A percentile compares a stretch with the other conserved stretches of the same genome.
These are phyloP conservation scores for Acridotheres tristis DNA, from an alignment of 2,797 vertebrate genomes.

Conservation along the genomic window DNA sequence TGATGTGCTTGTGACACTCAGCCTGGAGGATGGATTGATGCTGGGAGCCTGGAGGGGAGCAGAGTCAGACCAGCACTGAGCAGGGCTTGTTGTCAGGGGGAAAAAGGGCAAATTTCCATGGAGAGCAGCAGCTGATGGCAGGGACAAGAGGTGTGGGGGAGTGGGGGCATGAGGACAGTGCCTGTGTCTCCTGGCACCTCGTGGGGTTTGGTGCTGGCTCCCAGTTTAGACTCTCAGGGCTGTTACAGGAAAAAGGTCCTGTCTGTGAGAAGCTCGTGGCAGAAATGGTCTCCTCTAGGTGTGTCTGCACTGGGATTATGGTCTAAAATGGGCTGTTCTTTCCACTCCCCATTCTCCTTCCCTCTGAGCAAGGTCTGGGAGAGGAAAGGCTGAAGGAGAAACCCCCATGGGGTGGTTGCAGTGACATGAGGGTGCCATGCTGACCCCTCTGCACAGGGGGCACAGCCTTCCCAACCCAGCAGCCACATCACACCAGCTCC, in stretches of 20 bases:
- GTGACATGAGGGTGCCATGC: fast-evolving
- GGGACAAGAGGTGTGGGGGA: not conserved
- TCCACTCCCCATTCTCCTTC: fast-evolving
- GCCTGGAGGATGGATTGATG: conserved; percentile 23
- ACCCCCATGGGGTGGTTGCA: not conserved
- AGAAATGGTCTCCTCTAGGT: not conserved
- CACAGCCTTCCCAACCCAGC: not conserved
- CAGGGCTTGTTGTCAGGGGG: not conserved
- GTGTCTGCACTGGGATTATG: not conserved
- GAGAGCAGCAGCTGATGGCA: not conserved
- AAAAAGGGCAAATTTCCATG: not conserved
- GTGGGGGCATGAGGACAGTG: fast-evolving
- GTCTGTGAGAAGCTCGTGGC: not conserved
- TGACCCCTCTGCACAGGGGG: not conserved
- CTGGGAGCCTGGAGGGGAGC: conserved; percentile 29
- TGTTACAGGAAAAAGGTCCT: not conserved
- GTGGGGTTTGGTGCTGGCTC: not conserved
- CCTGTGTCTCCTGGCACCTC: not conserved
- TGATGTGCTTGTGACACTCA: conserved; percentile 39
- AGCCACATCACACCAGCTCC: not conserved
- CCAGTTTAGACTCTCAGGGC: not conserved
- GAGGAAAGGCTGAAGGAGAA: not conserved
- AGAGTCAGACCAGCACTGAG: not conserved
- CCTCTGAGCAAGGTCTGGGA: not conserved
- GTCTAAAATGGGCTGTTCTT: not conserved